Evolutionary conservation across 1,140 invertebrate species (phyloP), one percentile per base, ranked within the genome.

Genomic region (Achroia grisella): DNA sequence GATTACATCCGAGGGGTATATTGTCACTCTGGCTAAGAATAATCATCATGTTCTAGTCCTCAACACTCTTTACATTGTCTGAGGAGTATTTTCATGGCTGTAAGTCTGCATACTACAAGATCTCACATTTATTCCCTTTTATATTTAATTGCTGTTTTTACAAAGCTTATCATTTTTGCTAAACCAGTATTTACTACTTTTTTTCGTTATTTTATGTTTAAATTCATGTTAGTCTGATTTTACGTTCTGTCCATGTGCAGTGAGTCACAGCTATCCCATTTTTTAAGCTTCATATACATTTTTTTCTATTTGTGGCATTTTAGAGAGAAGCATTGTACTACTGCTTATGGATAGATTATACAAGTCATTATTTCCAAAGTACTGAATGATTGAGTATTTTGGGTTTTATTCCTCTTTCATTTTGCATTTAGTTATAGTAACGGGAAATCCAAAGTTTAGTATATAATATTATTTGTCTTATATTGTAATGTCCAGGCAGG

Each of bases 41-140:
- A 98, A 98, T 89, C 97, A 98, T 87, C 96, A 98, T 86, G 96
- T 98, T 61, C 91, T 98, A 76, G 94, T 98, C 65, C 89, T 99
- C 66, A 97, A 98, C 88, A 98, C 96, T 32, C 90, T 97, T 62
- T 97, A 96, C 88, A 95, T 97, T 88, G 90, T 93, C 80, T 95
- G 91, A 93, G 79, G 81, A 66, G 66, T 55, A 65, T 70, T 68
- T 81, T 70, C 68, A 77, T 76, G 75, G 76, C 80, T 77, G 76
- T 82, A 82, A 86, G 74, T 85, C 82, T 82, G 80, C 80, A 81
- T 77, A 82, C 71, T 77, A 78, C 78, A 77, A 79, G 78, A 83
- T 85, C 79, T 85, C 79, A 85, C 77, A 83, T 79, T 83, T 80
- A 83, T 85, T 85, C 77, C 81, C 76, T 85, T 81, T 83, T 83